Base-by-base conservation (phyloP, 2,888 invertebrate species). In the Proisotoma minuta region DNA sequence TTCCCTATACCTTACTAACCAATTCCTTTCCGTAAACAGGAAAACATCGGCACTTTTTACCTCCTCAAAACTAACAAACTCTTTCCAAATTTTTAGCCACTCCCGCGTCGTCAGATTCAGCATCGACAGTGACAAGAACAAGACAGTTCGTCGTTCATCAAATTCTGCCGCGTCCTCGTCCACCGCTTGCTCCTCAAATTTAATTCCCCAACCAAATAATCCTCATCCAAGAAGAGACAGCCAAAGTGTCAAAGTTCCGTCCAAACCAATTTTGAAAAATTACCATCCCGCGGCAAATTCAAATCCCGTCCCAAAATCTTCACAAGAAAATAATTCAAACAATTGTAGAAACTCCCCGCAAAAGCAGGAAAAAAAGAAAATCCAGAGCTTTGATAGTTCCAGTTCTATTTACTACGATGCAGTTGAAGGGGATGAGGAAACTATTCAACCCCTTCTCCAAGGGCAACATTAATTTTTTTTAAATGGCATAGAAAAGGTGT, bases 241-340 rank as follows among this genome's bases (percentile, higher is more conserved):
- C n/a, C n/a, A n/a, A n/a, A n/a, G n/a, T n/a, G n/a, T n/a, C n/a
- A n/a, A n/a, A n/a, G n/a, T n/a, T 34, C 53, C 53, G 53, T 28
- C 27, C 53, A 54, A 34, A 29, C 39, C 53, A 29, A 54, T 54
- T 34, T n/a, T 54, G 34, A 54, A 54, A 34, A 54, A 54, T 20
- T 18, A 20, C 3, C 22, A 5, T 5, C 12, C 34, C 8, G 15
- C 34, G 34, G 8, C 8, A 34, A 34, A 5, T 5, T 18, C 5
- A 5, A 43, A 43, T 18, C 5, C 4, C 4, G 20, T 43, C 43
- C 18, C 5, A 43, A 5, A 15, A 15, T 43, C 43, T 20, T n/a
- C n/a, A n/a, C n/a, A n/a, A n/a, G n/a, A n/a, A n/a, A 43, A 15
- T 43, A n/a, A 43, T 18, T n/a, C 43, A 20, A 12, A n/a, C 20